Percentiles rank a stretch among this genome's conserved stretches.
phyloP scores from a whole-genome alignment of 2,888 invertebrate genomes.

The Xiphydria camelus region DNA sequence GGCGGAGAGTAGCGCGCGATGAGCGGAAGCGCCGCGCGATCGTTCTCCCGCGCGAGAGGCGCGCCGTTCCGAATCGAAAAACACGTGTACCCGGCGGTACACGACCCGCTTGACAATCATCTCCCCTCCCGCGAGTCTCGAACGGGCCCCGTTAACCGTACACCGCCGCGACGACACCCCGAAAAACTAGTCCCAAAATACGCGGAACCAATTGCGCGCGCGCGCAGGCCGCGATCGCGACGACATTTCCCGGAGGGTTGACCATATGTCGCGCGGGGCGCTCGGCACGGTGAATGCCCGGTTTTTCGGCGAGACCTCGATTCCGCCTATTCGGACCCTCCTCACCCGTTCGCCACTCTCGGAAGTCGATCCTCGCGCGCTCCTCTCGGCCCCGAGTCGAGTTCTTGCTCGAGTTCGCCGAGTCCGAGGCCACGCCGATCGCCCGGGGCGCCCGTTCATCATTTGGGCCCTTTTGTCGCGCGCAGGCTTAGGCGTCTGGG shows the following conservation, averaged over 20 bases:
- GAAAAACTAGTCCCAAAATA: slow-evolving; percentile 51
- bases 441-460: too few relatives aligned
- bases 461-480: too few relatives aligned
- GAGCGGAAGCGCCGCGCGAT: too few relatives aligned
- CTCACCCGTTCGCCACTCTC: too few relatives aligned
- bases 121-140: slow-evolving; percentile 21
- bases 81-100: slow-evolving; percentile 46
- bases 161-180: slow-evolving; percentile 26
- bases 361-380: too few relatives aligned
- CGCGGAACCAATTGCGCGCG: slow-evolving; percentile 35
- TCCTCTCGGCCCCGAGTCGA: too few relatives aligned
- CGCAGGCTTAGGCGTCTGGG: slow-evolving; percentile 62
- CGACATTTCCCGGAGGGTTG: slow-evolving; percentile 24
- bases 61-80: slow-evolving; percentile 30
- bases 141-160: slow-evolving; percentile 15
- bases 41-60: too few relatives aligned
- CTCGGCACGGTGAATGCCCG: neutral
- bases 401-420: neutral
- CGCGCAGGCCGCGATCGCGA: neutral
- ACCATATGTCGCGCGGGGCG: slow-evolving; percentile 37
- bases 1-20: too few relatives aligned
- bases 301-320: neutral
- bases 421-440: neutral
- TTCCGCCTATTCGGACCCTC: neutral
- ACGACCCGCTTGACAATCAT: slow-evolving; percentile 42